Conservation (phyloP, 2,888 invertebrate genomes). For the Onchidella celtica region DNA sequence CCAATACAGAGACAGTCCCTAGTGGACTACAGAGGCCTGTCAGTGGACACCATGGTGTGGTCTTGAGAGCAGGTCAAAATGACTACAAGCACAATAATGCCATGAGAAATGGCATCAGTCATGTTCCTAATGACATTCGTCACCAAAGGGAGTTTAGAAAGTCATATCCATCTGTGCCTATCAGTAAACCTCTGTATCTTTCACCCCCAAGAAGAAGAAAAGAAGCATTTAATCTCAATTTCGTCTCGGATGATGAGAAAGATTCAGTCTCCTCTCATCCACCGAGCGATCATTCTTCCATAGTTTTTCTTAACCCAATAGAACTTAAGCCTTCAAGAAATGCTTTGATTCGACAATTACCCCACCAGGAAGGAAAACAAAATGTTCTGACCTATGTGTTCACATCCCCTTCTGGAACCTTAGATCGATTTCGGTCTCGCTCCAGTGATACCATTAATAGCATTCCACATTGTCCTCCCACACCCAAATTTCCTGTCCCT, state of each 20-base stretch:
- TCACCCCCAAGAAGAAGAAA: constrained; percentile 42
- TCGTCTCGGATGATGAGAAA: constrained; percentile 67
- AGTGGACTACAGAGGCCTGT: background rate
- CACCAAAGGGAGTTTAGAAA: constrained; percentile 34
- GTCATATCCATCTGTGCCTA: constrained; percentile 45
- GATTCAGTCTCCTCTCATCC: constrained; percentile 71
- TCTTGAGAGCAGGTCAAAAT: background rate
- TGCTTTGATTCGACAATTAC: constrained; percentile 67
- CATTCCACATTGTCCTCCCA: constrained; percentile 68
- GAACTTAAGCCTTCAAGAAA: constrained; percentile 69
- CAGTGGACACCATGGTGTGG: background rate
- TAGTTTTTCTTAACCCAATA: constrained; percentile 71
- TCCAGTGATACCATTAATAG: constrained; percentile 73
- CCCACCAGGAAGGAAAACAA: constrained; percentile 55
- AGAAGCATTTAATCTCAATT: constrained; percentile 35
- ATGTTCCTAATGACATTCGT: constrained; percentile 9
- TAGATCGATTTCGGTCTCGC: constrained; percentile 65
- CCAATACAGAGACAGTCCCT: background rate
- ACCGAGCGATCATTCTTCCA: constrained; percentile 72
- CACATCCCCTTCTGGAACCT: constrained; percentile 55
- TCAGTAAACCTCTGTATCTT: constrained; percentile 13
- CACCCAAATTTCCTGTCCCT: constrained; percentile 72
- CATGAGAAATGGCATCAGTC: constrained; percentile 19
- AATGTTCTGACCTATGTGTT: constrained; percentile 57
- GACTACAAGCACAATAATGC: background rate